phyloP scores from a whole-genome alignment of 1,140 invertebrate species.

The Drosophila pseudoobscura region DNA sequence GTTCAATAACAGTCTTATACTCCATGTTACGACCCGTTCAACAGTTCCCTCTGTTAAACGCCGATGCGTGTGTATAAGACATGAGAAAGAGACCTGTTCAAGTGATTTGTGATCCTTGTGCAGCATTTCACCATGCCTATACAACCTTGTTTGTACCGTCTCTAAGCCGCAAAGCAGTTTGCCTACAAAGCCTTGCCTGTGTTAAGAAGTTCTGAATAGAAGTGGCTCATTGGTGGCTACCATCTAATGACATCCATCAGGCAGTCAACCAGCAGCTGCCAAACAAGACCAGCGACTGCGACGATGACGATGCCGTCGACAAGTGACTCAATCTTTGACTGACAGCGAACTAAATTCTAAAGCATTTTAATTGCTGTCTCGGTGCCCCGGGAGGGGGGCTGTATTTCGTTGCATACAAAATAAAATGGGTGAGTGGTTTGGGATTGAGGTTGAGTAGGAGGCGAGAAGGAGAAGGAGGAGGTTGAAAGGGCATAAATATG shows the following conservation, averaged over 20 bases:
- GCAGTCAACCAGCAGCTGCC: conserved; percentile 30
- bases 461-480: no score
- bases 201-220: conserved; percentile 6
- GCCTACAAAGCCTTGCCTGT: conserved; percentile 30
- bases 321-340: conserved; percentile 58
- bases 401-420: conserved; percentile 13
- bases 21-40: no score
- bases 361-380: conserved; percentile 64
- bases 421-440: conserved; percentile 4
- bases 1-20: no score
- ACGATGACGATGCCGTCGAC: conserved; percentile 17
- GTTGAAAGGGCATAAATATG: conserved; percentile 51
- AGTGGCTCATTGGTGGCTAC: conserved; percentile 13
- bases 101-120: no score
- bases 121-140: background rate
- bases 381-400: conserved; percentile 8
- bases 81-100: no score
- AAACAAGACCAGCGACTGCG: conserved; percentile 24
- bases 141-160: background rate
- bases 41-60: no score
- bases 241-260: conserved; percentile 46
- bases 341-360: conserved; percentile 45
- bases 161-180: background rate
- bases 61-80: no score
- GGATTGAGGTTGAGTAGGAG: no score